These are phyloP conservation scores for Rhagologus leucostigma DNA, from an alignment of 2,113 vertebrate species.

Conservation along the genomic window DNA sequence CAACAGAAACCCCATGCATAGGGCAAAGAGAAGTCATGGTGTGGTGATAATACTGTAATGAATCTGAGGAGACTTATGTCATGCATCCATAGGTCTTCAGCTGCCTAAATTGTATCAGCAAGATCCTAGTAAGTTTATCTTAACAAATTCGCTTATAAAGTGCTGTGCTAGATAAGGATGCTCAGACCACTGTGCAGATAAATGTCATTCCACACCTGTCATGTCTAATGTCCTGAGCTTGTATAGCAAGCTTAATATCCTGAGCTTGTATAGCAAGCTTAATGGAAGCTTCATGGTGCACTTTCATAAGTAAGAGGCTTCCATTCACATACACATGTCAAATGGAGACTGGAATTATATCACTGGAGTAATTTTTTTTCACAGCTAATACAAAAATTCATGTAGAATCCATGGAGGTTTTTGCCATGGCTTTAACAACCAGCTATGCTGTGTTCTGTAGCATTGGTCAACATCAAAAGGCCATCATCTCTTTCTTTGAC, in stretches of 20 bases:
- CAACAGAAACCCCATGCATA: neutral
- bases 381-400: neutral
- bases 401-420: neutral
- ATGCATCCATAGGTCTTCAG: neutral
- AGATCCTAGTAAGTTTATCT: neutral
- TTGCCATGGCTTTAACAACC: neutral
- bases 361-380: neutral
- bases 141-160: neutral
- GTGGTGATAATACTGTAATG: accelerated
- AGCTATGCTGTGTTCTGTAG: neutral
- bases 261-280: neutral
- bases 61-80: neutral
- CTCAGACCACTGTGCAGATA: neutral
- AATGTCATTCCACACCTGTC: neutral
- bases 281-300: neutral
- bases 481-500: neutral
- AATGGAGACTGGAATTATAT: neutral
- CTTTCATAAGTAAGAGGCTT: neutral
- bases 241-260: neutral
- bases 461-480: neutral
- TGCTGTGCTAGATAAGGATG: neutral
- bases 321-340: neutral
- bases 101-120: neutral
- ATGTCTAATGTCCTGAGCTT: neutral
- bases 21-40: neutral